phyloP scores from a whole-genome alignment of 2,797 vertebrate genomes.

The Steatocranus sp. region DNA sequence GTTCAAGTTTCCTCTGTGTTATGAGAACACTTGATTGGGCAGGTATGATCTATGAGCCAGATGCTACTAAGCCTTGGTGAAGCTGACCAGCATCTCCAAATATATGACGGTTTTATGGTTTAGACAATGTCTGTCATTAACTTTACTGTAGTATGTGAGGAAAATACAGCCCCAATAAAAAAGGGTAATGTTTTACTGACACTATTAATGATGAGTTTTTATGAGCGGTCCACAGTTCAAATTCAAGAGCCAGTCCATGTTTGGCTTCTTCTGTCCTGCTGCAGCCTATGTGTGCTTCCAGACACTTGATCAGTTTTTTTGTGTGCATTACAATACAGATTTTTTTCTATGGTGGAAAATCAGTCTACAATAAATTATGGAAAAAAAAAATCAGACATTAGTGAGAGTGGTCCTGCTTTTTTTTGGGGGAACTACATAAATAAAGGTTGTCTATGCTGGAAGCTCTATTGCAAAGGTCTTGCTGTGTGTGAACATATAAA shows the following conservation, averaged over 20 bases:
- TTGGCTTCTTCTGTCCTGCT: conserved; percentile 27
- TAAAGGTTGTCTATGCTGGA: background rate
- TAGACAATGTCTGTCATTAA: conserved; percentile 79
- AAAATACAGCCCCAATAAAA: conserved; percentile 77
- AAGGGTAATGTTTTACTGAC: conserved; percentile 76
- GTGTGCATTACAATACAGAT: background rate
- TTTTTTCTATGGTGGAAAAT: background rate
- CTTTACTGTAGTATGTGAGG: conserved; percentile 72
- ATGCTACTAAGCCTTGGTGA: conserved; percentile 61
- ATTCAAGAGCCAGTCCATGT: conserved; percentile 44
- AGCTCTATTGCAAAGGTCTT: background rate
- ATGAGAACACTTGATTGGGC: conserved; percentile 22
- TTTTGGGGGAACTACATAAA: background rate
- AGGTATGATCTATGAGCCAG: conserved; percentile 49
- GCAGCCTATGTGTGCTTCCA: conserved; percentile 6
- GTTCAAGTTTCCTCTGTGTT: conserved; percentile 8
- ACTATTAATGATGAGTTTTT: conserved; percentile 74
- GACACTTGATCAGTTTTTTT: background rate
- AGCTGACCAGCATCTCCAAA: conserved; percentile 66
- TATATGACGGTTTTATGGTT: conserved; percentile 77
- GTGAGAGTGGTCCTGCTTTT: background rate
- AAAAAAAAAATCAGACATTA: background rate
- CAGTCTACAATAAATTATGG: background rate
- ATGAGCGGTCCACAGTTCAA: conserved; percentile 65
- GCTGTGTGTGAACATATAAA: background rate